Evolutionary conservation across 2,888 invertebrate species (phyloP).

Genomic region (Drosophila barbarae): DNA sequence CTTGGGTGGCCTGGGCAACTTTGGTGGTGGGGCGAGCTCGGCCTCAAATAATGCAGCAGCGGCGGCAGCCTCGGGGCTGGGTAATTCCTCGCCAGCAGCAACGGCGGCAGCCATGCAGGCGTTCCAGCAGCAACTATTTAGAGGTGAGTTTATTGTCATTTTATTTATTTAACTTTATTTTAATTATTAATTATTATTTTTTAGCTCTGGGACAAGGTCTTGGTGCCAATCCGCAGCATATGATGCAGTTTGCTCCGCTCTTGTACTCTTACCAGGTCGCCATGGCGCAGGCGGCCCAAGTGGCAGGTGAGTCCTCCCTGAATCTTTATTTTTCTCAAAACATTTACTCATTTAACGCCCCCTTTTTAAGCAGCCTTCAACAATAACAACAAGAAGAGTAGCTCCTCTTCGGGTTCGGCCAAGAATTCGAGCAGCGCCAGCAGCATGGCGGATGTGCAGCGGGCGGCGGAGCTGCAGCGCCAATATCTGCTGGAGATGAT

Average conservation of each 20-base stretch:
- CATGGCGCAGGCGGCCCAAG: slow-evolving; percentile 86
- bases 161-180: background rate
- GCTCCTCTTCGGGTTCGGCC: slow-evolving; percentile 71
- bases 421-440: slow-evolving; percentile 74
- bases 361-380: slow-evolving; percentile 57
- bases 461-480: slow-evolving; percentile 93
- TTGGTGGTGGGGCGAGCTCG: slow-evolving; percentile 75
- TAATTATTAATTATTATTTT: background rate
- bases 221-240: slow-evolving; percentile 85
- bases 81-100: slow-evolving; percentile 79
- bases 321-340: background rate
- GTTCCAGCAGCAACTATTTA: slow-evolving; percentile 89
- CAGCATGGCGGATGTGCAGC: slow-evolving; percentile 87
- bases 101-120: slow-evolving; percentile 90
- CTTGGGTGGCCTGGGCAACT: slow-evolving; percentile 72
- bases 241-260: slow-evolving; percentile 93
- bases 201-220: slow-evolving; percentile 78
- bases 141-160: slow-evolving; percentile 81
- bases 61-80: slow-evolving; percentile 54
- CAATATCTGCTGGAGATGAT: slow-evolving; percentile 99
- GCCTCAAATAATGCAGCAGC: slow-evolving; percentile 81
- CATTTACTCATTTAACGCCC: background rate
- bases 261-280: slow-evolving; percentile 94
- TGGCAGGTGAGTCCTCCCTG: slow-evolving; percentile 68
- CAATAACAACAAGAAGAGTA: slow-evolving; percentile 76